Percentiles rank a stretch among this genome's conserved stretches.
Conservation (phyloP, 2,888 invertebrate genomes). For the Cremastobaeus sp. region DNA sequence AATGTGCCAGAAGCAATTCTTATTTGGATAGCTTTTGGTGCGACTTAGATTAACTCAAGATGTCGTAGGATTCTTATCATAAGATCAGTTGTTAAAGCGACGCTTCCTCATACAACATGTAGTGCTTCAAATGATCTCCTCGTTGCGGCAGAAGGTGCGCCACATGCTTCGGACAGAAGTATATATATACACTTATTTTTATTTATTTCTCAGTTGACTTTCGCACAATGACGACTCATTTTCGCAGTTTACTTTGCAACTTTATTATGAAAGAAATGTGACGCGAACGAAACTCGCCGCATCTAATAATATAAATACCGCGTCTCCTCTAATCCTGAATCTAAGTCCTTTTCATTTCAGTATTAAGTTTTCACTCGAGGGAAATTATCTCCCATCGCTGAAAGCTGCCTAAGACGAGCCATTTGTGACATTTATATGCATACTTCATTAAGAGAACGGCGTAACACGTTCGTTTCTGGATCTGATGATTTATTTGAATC, state of each 20-base stretch:
- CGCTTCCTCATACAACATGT: constrained; percentile 19
- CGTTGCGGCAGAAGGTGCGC: constrained; percentile 21
- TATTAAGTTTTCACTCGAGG: too few species aligned
- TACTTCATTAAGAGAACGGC: constrained; percentile 18
- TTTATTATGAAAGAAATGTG: too few species aligned
- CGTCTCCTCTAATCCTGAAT: too few species aligned
- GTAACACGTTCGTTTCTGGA: constrained; percentile 34
- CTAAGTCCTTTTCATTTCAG: too few species aligned
- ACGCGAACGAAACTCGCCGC: too few species aligned
- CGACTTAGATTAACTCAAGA: constrained; percentile 18
- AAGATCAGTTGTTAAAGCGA: constrained; percentile 19
- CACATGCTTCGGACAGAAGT: constrained; percentile 33
- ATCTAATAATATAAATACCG: too few species aligned
- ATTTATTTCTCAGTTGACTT: constrained; percentile 48
- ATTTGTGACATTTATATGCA: constrained; percentile 30
- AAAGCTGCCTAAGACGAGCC: too few species aligned
- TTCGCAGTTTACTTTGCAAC: not conserved
- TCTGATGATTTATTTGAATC: constrained; percentile 42
- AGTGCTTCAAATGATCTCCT: constrained; percentile 13
- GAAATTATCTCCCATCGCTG: too few species aligned
- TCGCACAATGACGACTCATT: constrained; percentile 28
- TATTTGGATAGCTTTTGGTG: not conserved
- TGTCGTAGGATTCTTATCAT: constrained; percentile 18
- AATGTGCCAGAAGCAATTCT: not conserved
- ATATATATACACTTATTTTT: too few species aligned